phyloP scores from a whole-genome alignment of 92 coral and sea anemone genomes.

The Porites rus region DNA sequence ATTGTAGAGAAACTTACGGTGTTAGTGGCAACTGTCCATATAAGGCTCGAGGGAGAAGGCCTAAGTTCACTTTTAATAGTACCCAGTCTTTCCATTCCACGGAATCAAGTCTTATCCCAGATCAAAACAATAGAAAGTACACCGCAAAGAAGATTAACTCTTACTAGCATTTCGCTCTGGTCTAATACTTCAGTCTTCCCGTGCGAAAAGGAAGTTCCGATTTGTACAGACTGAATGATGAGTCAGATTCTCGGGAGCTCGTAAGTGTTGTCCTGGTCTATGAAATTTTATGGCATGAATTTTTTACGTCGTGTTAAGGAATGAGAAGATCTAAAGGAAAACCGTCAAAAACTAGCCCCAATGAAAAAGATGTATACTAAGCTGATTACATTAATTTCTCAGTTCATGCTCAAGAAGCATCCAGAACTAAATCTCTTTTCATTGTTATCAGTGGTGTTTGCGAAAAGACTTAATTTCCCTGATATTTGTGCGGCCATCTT shows the following conservation, averaged over 20 bases:
- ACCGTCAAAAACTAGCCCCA: background rate
- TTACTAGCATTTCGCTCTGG: background rate
- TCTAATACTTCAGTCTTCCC: too few relatives aligned
- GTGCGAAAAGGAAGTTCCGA: too few relatives aligned
- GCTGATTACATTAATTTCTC: background rate
- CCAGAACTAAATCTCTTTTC: background rate
- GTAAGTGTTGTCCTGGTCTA: background rate
- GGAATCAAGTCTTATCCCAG: background rate
- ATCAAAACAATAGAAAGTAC: background rate
- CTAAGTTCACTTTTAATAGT: too few relatives aligned
- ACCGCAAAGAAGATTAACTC: background rate
- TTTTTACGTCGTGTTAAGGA: background rate
- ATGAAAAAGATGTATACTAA: background rate
- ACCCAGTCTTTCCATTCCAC: background rate
- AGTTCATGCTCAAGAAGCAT: background rate
- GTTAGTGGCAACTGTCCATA: background rate
- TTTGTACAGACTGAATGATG: too few relatives aligned
- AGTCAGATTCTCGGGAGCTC: background rate
- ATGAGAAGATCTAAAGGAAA: background rate
- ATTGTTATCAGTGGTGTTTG: background rate
- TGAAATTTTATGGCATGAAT: too few relatives aligned
- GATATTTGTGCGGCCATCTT: background rate
- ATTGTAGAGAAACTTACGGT: too few relatives aligned
- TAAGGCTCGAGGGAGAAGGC: too few relatives aligned
- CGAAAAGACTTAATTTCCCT: background rate